phyloP scores from a whole-genome alignment of 1,140 invertebrate genomes.

The Nephila pilipes region DNA sequence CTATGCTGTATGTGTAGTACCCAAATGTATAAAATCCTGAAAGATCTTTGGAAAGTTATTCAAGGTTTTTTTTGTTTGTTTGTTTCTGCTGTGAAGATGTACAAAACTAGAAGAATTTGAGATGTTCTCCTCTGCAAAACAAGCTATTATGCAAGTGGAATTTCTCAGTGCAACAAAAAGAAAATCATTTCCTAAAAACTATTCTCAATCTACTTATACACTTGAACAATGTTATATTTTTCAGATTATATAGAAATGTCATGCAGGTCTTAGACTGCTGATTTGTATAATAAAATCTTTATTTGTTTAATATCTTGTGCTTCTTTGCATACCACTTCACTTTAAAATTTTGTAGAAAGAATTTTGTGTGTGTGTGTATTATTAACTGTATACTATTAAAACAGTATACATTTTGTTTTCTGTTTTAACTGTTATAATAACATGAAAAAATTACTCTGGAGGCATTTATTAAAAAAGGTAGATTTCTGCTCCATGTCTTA shows the following conservation, averaged over 20 bases:
- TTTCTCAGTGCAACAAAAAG: not conserved
- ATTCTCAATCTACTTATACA: slow-evolving; percentile 22
- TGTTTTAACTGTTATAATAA: no score
- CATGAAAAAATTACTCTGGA: no score
- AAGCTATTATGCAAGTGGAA: not conserved
- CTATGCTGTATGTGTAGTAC: no score
- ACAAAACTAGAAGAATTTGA: not conserved
- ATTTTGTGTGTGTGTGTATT: no score
- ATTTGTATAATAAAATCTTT: slow-evolving; percentile 20
- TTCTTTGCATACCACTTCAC: not conserved
- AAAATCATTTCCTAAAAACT: not conserved
- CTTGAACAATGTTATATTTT: slow-evolving; percentile 28
- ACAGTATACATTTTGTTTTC: no score
- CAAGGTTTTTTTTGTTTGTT: no score
- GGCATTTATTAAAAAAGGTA: no score
- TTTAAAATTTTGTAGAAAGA: no score
- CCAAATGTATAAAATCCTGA: no score
- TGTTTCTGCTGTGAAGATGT: not conserved
- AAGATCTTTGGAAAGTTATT: no score
- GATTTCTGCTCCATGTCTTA: no score
- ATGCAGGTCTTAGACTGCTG: slow-evolving; percentile 3
- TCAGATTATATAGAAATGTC: slow-evolving; percentile 3
- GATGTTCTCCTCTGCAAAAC: not conserved
- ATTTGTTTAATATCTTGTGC: not conserved
- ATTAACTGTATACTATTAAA: no score